Percentiles rank a stretch among this genome's conserved stretches.
Conservation (phyloP, 2,797 vertebrate species). For the Atherinosoma microstoma region DNA sequence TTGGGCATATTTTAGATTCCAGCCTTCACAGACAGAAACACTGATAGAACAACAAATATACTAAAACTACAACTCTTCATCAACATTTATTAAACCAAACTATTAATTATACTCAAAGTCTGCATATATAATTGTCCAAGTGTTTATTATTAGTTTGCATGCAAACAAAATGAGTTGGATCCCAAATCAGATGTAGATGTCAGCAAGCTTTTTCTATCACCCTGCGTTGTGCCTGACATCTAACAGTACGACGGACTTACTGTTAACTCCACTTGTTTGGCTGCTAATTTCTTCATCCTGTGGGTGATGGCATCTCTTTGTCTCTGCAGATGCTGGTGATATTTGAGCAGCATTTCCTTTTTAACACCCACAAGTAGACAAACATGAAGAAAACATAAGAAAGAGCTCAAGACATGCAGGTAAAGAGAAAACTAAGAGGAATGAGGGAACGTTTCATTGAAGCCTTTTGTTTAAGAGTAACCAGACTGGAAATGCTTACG, state of each 20-base stretch:
- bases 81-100: not conserved
- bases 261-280: slow-evolving; percentile 69
- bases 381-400: slow-evolving; percentile 2
- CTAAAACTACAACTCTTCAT: not conserved
- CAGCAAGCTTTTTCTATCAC: not conserved
- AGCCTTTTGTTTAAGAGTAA: slow-evolving; percentile 2
- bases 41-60: not conserved
- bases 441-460: not conserved
- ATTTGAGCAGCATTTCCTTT: slow-evolving; percentile 63
- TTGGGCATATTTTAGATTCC: not conserved
- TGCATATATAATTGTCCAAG: not conserved
- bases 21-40: not conserved
- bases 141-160: not conserved
- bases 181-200: not conserved
- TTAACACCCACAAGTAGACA: slow-evolving; percentile 1
- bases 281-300: slow-evolving; percentile 74
- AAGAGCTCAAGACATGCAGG: not conserved
- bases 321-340: slow-evolving; percentile 65
- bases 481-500: slow-evolving; percentile 44
- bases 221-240: not conserved
- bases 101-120: not conserved
- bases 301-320: slow-evolving; percentile 65
- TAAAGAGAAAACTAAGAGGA: not conserved
- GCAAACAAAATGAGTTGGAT: not conserved
- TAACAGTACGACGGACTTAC: slow-evolving; percentile 55